phyloP scores from a whole-genome alignment of 92 coral and sea anemone genomes.

The Heliopora coerulea region DNA sequence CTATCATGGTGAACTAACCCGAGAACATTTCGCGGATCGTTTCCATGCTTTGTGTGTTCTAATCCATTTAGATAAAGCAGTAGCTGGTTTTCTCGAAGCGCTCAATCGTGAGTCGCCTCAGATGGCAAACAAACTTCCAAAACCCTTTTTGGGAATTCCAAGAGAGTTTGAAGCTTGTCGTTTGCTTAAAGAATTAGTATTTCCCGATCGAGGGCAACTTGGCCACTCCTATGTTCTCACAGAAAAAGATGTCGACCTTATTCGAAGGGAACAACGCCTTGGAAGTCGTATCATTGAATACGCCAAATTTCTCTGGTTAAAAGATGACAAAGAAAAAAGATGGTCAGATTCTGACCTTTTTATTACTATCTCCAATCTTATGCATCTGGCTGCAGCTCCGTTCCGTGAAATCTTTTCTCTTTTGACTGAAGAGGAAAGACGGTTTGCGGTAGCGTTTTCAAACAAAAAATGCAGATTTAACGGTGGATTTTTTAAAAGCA shows the following conservation, averaged over 20 bases:
- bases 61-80: constrained; percentile 55
- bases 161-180: constrained; percentile 51
- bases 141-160: constrained; percentile 25
- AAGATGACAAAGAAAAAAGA: constrained; percentile 27
- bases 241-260: constrained; percentile 36
- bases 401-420: constrained; percentile 31
- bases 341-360: constrained; percentile 58
- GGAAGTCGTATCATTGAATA: constrained; percentile 50
- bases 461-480: too few relatives aligned
- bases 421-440: constrained; percentile 60
- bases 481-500: constrained; percentile 60
- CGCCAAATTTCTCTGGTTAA: constrained; percentile 55
- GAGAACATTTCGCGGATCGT: constrained; percentile 40
- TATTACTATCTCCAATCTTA: constrained; percentile 58
- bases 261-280: constrained; percentile 51
- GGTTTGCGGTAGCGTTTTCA: constrained; percentile 17
- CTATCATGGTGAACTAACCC: constrained; percentile 41
- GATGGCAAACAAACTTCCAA: constrained; percentile 29
- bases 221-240: constrained; percentile 46
- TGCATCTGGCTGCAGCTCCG: constrained; percentile 56
- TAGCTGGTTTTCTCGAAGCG: constrained; percentile 31
- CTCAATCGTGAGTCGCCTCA: constrained; percentile 42
- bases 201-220: constrained; percentile 55
- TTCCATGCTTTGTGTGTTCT: constrained; percentile 55
- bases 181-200: constrained; percentile 52